Evolutionary conservation across 2,797 vertebrate species (phyloP).

Genomic region (Sebastes matsubarae): DNA sequence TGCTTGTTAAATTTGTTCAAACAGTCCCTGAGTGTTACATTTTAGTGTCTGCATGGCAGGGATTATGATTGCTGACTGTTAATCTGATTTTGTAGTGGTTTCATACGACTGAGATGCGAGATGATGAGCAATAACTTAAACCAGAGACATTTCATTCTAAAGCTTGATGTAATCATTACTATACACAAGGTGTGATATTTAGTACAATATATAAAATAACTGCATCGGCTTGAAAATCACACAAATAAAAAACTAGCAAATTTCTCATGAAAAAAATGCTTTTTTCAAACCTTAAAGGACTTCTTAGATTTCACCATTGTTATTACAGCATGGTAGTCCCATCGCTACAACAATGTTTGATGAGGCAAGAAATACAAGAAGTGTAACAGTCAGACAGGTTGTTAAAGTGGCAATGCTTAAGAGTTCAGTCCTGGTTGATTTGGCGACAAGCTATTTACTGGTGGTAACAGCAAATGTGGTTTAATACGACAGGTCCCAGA

Average conservation of each 20-base stretch:
- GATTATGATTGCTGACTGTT: background rate
- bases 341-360: background rate
- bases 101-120: background rate
- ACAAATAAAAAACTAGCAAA: background rate
- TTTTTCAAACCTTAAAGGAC: background rate
- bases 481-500: background rate
- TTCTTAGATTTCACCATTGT: background rate
- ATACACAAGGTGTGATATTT: background rate
- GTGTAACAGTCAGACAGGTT: background rate
- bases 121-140: background rate
- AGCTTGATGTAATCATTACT: background rate
- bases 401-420: background rate
- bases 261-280: background rate
- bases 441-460: background rate
- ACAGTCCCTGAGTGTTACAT: background rate
- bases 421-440: background rate
- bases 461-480: background rate
- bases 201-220: background rate
- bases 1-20: background rate
- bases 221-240: background rate
- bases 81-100: background rate
- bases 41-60: background rate
- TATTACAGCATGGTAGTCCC: background rate
- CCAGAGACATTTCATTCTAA: background rate
- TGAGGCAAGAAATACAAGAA: background rate